These are phyloP conservation scores for Tetrax tetrax DNA, from an alignment of 2,113 vertebrate genomes.

Conservation along the genomic window DNA sequence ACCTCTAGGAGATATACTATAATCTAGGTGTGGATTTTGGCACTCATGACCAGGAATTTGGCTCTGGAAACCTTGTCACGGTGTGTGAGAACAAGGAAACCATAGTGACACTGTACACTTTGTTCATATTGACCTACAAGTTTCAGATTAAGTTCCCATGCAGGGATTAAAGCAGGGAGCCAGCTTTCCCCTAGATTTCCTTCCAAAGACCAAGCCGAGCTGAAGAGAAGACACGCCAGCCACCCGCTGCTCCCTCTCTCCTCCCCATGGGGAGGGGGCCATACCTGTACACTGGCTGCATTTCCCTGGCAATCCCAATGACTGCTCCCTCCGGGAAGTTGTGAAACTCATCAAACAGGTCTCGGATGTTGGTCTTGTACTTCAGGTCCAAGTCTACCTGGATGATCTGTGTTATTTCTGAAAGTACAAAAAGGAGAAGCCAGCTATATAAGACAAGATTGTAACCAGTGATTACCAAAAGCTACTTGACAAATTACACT, in stretches of 20 bases:
- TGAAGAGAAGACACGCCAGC: not conserved
- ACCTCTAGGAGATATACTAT: not conserved
- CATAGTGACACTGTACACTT: not conserved
- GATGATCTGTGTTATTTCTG: constrained; percentile 87
- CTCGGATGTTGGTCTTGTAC: constrained; percentile 89
- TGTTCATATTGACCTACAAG: rapidly evolving
- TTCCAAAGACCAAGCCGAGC: not conserved
- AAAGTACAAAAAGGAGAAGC: constrained; percentile 5
- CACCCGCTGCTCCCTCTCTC: not conserved
- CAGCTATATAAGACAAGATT: not conserved
- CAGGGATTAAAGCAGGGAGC: not conserved
- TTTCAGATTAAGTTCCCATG: not conserved
- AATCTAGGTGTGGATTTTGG: not conserved
- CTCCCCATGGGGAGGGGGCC: rapidly evolving
- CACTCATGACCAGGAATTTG: not conserved
- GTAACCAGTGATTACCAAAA: not conserved
- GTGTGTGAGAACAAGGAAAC: not conserved
- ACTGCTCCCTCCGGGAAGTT: constrained; percentile 84
- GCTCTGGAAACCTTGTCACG: not conserved
- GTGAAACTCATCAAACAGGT: constrained; percentile 93
- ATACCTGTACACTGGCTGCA: constrained; percentile 99
- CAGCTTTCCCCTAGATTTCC: not conserved
- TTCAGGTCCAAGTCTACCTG: constrained; percentile 96
- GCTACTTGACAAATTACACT: not conserved
- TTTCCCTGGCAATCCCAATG: constrained; percentile 91